Evolutionary conservation across 2,113 vertebrate species (phyloP), one percentile per base, ranked within the genome.

Genomic region (Aegotheles bennettii): DNA sequence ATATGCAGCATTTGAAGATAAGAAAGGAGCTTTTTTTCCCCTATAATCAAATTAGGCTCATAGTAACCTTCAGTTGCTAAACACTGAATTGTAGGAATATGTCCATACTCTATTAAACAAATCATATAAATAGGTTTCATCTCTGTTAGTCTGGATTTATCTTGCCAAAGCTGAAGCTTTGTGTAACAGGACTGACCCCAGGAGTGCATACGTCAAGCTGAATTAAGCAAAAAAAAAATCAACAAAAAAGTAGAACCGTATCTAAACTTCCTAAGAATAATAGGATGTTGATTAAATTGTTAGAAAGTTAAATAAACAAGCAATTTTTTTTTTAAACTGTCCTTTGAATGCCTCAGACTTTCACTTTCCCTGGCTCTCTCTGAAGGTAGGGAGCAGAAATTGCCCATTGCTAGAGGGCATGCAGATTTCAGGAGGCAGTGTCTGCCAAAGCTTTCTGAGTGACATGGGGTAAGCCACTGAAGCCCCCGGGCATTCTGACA

Each of bases 221-320:
- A 91, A 96, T 95, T 94, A 92, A 80, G 70, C 28, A 78, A 92
- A 87, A 86, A 20, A 38, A 87, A 57, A 69, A 11, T n/a, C 80
- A 77, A 56, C 90, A 92, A 83, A 61, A 67, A 45, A 21, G 17
- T 11, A 77, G 19, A 84, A 43, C 36, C 6, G 0, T 82, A 93
- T 85, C 87, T 94, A 91, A 94, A 94, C 90, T 95, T 94, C 78
- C 82, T 79, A 95, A 91, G 84, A 89, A 93, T 93, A 96, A 94
- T n/a, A 94, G 84, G 77, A 93, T 94, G 74, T 69, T 95, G 94
- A 93, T 93, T 93, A 95, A 95, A 85, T 88, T 67, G 89, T 91
- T 90, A 91, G 63, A 42, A 95, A 95, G 84, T 94, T 92, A 95
- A 91, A 95, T 92, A 95, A 95, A 94, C 71, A 91, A 33, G 47